Evolutionary conservation across 2,888 invertebrate genomes (phyloP).

Genomic region (Willowsia nigromaculata): DNA sequence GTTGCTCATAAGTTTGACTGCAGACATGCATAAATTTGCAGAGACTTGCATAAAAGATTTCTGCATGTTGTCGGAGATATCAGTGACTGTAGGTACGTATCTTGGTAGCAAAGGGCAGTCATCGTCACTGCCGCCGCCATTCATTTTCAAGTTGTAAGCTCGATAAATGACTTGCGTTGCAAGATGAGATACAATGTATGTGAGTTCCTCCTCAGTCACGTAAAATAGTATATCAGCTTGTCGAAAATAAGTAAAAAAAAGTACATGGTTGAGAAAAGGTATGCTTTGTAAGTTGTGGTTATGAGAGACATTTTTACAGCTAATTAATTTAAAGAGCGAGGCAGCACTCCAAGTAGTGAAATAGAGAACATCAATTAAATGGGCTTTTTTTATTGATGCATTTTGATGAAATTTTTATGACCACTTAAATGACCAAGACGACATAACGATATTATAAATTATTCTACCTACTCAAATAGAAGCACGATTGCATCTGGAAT

Average conservation of each 20-base stretch:
- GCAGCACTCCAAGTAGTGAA: background rate
- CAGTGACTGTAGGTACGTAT: background rate
- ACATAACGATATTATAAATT: background rate
- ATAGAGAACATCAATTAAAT: background rate
- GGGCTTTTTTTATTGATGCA: background rate
- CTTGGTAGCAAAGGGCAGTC: slow-evolving; percentile 45
- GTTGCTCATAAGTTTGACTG: background rate
- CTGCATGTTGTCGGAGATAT: background rate
- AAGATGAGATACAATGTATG: slow-evolving; percentile 3
- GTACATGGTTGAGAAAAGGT: background rate
- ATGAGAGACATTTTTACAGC: background rate
- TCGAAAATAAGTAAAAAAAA: background rate
- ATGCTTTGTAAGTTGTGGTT: background rate
- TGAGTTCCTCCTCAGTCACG: background rate
- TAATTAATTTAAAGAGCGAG: background rate
- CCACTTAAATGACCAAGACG: background rate
- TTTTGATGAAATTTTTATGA: background rate
- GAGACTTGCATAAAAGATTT: background rate
- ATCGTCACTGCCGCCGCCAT: background rate
- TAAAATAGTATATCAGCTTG: background rate
- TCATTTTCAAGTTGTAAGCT: background rate
- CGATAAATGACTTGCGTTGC: background rate
- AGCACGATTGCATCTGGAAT: too few species aligned
- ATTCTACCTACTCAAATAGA: too few species aligned
- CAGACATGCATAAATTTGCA: background rate